Percentiles rank a stretch among this genome's conserved stretches.
Evolutionary conservation across 37 sponge, comb jelly and placozoan species (phyloP).

Genomic region (Axinella damicornis): DNA sequence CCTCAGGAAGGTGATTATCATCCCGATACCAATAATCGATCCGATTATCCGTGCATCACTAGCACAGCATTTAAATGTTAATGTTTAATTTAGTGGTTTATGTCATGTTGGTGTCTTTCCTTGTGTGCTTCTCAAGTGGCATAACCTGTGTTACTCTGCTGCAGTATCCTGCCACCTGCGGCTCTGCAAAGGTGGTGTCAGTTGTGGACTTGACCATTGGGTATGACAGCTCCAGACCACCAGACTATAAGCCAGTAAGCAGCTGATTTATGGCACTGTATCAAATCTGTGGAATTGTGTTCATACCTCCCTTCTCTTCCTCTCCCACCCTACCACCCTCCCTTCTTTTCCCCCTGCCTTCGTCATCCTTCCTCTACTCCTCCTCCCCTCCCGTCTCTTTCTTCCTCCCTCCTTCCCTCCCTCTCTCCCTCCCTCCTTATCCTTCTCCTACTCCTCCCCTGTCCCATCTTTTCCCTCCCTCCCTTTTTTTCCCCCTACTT

Average conservation of each 20-base stretch:
- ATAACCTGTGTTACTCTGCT: too few relatives aligned
- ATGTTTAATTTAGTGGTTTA: too few relatives aligned
- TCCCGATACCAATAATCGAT: too few relatives aligned
- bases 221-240: conserved; percentile 84
- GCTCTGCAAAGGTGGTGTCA: conserved; percentile 48
- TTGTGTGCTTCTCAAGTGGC: too few relatives aligned
- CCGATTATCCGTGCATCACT: too few relatives aligned
- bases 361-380: background rate
- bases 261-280: background rate
- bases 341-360: background rate
- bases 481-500: background rate
- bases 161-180: conserved; percentile 82
- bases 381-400: background rate
- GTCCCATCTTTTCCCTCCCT: background rate
- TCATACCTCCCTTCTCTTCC: too few relatives aligned
- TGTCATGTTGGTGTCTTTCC: too few relatives aligned
- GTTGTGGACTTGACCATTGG: conserved; percentile 94
- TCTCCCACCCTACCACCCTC: conserved; percentile 1
- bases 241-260: conserved; percentile 81
- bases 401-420: background rate
- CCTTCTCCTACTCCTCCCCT: background rate
- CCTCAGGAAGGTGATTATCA: too few relatives aligned
- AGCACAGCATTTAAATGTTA: too few relatives aligned
- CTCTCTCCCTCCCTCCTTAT: background rate
- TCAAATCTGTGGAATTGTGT: too few relatives aligned